Percentiles rank a stretch among this genome's conserved stretches.
Conservation (phyloP, 2,113 vertebrate genomes). For the Fukomys damarensis region DNA sequence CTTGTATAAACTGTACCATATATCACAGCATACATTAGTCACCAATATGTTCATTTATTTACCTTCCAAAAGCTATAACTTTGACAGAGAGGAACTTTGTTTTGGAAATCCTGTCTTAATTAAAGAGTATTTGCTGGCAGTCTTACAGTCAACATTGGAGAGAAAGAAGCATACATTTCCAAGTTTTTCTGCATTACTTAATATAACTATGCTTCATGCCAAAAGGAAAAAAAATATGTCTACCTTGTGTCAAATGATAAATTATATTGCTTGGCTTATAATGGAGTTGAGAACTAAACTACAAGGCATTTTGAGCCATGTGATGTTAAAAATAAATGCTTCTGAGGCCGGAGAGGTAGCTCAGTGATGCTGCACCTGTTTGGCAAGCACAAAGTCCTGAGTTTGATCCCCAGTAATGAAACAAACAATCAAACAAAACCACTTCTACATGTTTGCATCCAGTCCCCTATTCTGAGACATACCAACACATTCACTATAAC, state of each 20-base stretch:
- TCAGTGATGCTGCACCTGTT: too few relatives aligned
- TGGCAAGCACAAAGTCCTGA: too few relatives aligned
- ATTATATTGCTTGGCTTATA: conserved; percentile 44
- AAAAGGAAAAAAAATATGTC: background rate
- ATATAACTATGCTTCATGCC: conserved; percentile 8
- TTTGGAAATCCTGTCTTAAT: conserved; percentile 55
- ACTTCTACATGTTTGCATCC: background rate
- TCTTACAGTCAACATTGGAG: conserved; percentile 47
- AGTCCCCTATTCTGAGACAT: background rate
- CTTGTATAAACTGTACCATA: background rate
- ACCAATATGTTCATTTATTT: conserved; percentile 41
- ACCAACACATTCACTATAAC: background rate
- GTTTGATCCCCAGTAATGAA: too few relatives aligned
- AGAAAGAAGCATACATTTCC: conserved; percentile 42
- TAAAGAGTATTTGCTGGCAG: conserved; percentile 48
- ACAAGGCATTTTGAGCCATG: background rate
- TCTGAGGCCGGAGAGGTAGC: background rate
- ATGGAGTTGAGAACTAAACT: conserved; percentile 29
- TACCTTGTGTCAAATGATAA: conserved; percentile 38
- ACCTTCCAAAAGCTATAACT: conserved; percentile 15
- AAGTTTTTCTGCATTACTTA: conserved; percentile 32
- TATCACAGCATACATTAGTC: conserved; percentile 1
- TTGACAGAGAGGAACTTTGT: conserved; percentile 38
- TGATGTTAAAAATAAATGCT: conserved; percentile 31
- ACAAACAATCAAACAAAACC: too few relatives aligned